These are phyloP conservation scores for Drosophila rhopaloa DNA, from an alignment of 1,140 invertebrate species.

Conservation along the genomic window DNA sequence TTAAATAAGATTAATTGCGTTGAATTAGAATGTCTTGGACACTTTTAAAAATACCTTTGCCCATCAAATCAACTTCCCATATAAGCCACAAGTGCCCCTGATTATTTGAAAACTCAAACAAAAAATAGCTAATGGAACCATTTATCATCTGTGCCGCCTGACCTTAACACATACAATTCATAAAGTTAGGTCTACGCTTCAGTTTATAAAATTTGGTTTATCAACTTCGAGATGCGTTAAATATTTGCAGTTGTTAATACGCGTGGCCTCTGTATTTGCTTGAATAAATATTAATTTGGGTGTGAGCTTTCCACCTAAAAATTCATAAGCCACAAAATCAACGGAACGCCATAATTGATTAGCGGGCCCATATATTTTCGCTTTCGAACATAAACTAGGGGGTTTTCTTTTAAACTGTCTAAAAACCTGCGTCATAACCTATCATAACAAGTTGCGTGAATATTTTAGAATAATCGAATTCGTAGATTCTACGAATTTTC, in stretches of 20 bases:
- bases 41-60: background rate
- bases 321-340: no score
- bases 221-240: conserved; percentile 54
- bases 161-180: conserved; percentile 43
- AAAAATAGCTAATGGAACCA: conserved; percentile 27
- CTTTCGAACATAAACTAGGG: background rate
- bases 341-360: background rate
- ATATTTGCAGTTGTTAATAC: conserved; percentile 65
- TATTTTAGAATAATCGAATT: background rate
- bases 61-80: conserved; percentile 3
- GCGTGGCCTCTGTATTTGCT: conserved; percentile 41
- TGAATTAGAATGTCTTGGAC: background rate
- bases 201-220: conserved; percentile 41
- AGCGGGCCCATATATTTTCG: background rate
- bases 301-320: no score
- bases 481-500: background rate
- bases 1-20: conserved; percentile 11
- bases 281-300: conserved; percentile 32
- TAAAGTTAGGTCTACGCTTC: conserved; percentile 20
- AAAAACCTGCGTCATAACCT: conserved; percentile 1
- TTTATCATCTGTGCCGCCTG: conserved; percentile 43
- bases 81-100: background rate
- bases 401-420: background rate
- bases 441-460: background rate
- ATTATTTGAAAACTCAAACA: conserved; percentile 11